Conservation (phyloP, 2,113 vertebrate genomes). For the Aptenodytes patagonicus region DNA sequence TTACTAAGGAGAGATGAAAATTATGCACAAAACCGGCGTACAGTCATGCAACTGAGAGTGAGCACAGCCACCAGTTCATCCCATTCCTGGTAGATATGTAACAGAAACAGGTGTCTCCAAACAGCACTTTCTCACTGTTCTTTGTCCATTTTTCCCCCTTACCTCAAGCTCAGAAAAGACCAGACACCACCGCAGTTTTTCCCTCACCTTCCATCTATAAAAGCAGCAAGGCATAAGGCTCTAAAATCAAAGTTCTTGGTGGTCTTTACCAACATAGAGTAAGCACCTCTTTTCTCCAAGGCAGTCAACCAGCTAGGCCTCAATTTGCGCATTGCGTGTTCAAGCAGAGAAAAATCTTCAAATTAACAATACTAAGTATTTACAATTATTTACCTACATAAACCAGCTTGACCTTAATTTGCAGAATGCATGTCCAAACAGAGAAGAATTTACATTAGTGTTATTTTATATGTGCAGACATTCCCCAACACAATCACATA, state of each 20-base stretch:
- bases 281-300: background rate
- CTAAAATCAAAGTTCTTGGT: background rate
- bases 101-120: background rate
- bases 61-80: background rate
- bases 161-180: background rate
- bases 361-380: slow-evolving; percentile 5
- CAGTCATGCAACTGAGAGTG: too few species aligned
- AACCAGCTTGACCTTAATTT: background rate
- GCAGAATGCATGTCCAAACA: background rate
- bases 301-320: background rate
- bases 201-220: background rate
- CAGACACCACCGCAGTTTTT: background rate
- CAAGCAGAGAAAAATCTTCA: background rate
- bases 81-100: background rate
- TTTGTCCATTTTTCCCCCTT: background rate
- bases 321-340: background rate
- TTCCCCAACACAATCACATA: background rate
- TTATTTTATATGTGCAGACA: background rate
- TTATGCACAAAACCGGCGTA: background rate
- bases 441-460: background rate
- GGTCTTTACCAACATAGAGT: background rate
- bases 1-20: background rate
- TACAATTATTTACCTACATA: slow-evolving; percentile 9
- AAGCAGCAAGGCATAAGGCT: background rate
- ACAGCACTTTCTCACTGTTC: background rate